Conservation (phyloP, 2,888 invertebrate genomes). For the Apodemia duryi region DNA sequence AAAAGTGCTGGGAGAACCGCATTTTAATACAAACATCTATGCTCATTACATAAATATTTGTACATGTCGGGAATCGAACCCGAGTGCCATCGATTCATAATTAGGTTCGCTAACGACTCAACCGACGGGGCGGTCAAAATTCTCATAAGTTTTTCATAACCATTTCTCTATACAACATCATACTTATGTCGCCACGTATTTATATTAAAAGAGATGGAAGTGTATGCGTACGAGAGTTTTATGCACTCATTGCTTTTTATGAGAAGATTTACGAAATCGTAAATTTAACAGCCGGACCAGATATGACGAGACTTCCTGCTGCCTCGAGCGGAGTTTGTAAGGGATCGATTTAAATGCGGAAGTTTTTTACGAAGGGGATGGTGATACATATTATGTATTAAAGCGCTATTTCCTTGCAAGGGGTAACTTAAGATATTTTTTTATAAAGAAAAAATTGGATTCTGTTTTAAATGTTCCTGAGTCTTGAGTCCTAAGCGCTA, state of each 20-base stretch:
- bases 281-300: conserved; percentile 2
- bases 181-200: not conserved
- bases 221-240: not conserved
- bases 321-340: not conserved
- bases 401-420: not conserved
- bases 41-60: too few relatives aligned
- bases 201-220: not conserved
- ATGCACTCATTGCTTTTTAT: conserved; percentile 10
- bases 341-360: not conserved
- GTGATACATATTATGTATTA: not conserved
- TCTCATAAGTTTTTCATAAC: too few relatives aligned
- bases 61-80: too few relatives aligned
- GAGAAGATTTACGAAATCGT: conserved; percentile 2
- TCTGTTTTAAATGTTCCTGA: too few relatives aligned
- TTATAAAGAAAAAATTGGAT: too few relatives aligned
- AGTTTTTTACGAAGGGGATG: not conserved
- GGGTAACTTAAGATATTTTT: not conserved
- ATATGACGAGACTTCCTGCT: not conserved
- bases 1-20: too few relatives aligned
- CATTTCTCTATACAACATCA: too few relatives aligned
- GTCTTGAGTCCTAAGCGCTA: too few relatives aligned
- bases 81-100: too few relatives aligned
- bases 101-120: too few relatives aligned
- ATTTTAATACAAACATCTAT: too few relatives aligned
- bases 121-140: too few relatives aligned